Percentiles rank a stretch among this genome's conserved stretches.
These are phyloP conservation scores for Mionectes olivaceus DNA, from an alignment of 2,797 vertebrate species.

Conservation along the genomic window DNA sequence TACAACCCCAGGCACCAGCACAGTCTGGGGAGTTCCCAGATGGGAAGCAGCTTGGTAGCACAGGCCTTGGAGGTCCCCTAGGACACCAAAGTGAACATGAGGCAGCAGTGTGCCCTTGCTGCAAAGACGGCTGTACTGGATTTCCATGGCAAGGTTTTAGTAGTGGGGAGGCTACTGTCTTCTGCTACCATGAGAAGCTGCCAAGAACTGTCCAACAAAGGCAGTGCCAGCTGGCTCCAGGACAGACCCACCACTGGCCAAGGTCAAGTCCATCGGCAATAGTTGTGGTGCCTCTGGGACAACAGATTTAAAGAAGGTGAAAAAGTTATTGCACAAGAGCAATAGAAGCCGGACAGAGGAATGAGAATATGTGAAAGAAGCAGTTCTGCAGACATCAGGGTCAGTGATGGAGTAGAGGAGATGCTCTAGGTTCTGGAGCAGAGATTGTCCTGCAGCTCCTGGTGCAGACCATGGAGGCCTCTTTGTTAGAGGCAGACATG, in stretches of 20 bases:
- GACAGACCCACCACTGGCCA: background rate
- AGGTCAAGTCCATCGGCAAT: background rate
- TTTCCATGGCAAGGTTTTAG: background rate
- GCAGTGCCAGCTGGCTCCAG: background rate
- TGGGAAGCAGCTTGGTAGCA: background rate
- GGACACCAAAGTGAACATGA: background rate
- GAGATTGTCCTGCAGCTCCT: background rate
- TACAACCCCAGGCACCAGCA: background rate
- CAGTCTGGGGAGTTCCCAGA: background rate
- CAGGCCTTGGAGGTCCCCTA: background rate
- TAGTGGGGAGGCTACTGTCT: background rate
- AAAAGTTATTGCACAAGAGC: background rate
- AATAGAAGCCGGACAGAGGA: background rate
- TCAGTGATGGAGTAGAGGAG: background rate
- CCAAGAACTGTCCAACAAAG: background rate
- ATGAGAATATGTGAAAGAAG: background rate
- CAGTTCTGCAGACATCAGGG: background rate
- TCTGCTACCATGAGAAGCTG: background rate
- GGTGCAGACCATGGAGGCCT: too few species aligned
- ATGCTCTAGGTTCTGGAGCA: background rate
- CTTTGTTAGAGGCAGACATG: too few species aligned
- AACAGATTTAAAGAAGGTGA: background rate
- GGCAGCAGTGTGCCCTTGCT: background rate
- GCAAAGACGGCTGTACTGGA: background rate
- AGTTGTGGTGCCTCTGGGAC: background rate